phyloP scores from a whole-genome alignment of 2,797 vertebrate species.

The Clarias fuscus region DNA sequence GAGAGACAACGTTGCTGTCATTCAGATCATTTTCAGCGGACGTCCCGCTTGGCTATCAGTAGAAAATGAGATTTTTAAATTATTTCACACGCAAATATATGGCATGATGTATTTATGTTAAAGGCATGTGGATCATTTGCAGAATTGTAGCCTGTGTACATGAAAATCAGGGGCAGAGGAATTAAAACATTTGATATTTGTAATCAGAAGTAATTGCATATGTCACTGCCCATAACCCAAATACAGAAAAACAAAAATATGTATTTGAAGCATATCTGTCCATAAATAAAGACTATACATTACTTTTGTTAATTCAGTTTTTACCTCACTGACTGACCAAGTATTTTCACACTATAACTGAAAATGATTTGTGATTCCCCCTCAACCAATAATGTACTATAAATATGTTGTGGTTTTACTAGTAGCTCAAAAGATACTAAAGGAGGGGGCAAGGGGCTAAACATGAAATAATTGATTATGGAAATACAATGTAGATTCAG shows the following conservation, averaged over 20 bases:
- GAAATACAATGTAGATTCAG: neutral
- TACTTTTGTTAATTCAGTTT: neutral
- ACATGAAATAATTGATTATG: no score
- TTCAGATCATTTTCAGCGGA: neutral
- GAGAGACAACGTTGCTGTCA: neutral
- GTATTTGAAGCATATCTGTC: constrained; percentile 1
- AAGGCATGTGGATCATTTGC: constrained; percentile 3
- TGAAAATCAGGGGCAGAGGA: neutral
- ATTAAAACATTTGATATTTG: neutral
- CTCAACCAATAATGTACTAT: neutral
- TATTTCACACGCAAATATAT: neutral
- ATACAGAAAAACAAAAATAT: neutral
- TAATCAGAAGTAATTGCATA: neutral
- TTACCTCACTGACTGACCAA: neutral
- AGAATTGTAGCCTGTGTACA: neutral
- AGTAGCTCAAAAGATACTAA: neutral
- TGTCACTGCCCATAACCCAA: neutral
- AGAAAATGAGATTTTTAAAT: neutral
- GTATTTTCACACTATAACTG: neutral
- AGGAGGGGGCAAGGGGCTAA: no score
- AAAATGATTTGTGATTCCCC: neutral
- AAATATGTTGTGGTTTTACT: neutral
- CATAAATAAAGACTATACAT: neutral
- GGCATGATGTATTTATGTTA: neutral
- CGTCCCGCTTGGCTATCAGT: neutral